These are phyloP conservation scores for Drosophila trichaetosa DNA, from an alignment of 2,888 invertebrate species.

Conservation along the genomic window DNA sequence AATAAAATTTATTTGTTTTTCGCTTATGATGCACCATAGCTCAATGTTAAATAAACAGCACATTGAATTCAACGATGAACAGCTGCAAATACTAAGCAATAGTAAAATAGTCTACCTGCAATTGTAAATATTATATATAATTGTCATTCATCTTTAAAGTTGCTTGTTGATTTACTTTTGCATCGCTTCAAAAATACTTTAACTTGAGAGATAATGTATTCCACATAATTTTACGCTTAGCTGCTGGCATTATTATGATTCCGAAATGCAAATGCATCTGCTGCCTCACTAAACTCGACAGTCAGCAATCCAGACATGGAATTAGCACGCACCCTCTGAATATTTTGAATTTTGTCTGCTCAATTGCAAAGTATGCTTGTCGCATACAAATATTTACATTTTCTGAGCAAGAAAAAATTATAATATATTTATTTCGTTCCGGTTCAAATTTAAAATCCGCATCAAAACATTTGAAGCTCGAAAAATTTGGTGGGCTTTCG, in stretches of 20 bases:
- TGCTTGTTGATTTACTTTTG: not conserved
- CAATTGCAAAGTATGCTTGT: not conserved
- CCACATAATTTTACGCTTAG: not conserved
- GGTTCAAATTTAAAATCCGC: constrained; percentile 43
- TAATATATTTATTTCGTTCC: constrained; percentile 47
- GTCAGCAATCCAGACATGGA: constrained; percentile 21
- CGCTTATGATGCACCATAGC: constrained; percentile 58
- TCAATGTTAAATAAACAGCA: constrained; percentile 40
- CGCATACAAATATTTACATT: constrained; percentile 11
- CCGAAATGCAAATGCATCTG: constrained; percentile 59
- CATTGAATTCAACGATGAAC: constrained; percentile 20
- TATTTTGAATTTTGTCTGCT: constrained; percentile 10
- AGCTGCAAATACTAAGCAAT: not conserved
- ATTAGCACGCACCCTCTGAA: constrained; percentile 15
- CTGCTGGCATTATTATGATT: constrained; percentile 24
- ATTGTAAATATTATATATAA: not conserved
- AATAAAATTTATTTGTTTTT: constrained; percentile 55
- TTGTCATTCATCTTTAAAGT: not conserved
- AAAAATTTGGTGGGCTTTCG: not conserved
- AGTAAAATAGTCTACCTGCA: constrained; percentile 19
- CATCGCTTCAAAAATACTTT: not conserved
- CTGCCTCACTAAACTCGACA: constrained; percentile 45
- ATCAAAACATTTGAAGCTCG: constrained; percentile 7
- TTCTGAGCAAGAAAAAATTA: constrained; percentile 20
- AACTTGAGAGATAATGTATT: constrained; percentile 1